Evolutionary conservation across 1,140 invertebrate genomes (phyloP).

Genomic region (Solenopsis fugax): DNA sequence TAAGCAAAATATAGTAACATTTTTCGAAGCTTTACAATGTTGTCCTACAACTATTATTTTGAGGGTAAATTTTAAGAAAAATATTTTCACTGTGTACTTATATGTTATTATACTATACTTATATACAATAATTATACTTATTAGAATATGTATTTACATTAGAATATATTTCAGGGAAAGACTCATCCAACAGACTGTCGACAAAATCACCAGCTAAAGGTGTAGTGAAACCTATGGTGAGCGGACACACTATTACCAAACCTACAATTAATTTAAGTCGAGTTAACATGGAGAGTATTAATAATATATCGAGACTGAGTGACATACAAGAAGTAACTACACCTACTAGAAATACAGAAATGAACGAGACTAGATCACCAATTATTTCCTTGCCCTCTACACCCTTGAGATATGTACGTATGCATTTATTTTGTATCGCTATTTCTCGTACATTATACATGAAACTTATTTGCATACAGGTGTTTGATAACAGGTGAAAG

Average conservation of each 20-base stretch:
- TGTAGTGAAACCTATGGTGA: slow-evolving; percentile 85
- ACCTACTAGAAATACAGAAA: slow-evolving; percentile 62
- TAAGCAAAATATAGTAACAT: too few relatives aligned
- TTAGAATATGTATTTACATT: not conserved
- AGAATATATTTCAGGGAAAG: slow-evolving; percentile 70
- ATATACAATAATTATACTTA: too few relatives aligned
- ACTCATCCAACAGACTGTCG: slow-evolving; percentile 75
- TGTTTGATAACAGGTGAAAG: too few relatives aligned
- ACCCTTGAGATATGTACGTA: slow-evolving; percentile 64
- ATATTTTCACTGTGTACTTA: too few relatives aligned
- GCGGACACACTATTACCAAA: slow-evolving; percentile 85
- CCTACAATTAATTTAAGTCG: slow-evolving; percentile 85
- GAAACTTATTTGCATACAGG: not conserved
- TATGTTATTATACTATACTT: too few relatives aligned
- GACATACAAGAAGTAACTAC: slow-evolving; percentile 80
- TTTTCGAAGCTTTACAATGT: too few relatives aligned
- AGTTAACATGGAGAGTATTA: slow-evolving; percentile 81
- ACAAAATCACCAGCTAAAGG: slow-evolving; percentile 83
- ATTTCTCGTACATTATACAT: not conserved
- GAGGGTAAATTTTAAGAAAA: too few relatives aligned
- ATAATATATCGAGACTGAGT: slow-evolving; percentile 79
- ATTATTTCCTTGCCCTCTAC: slow-evolving; percentile 20
- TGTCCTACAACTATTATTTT: too few relatives aligned
- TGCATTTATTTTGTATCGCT: slow-evolving; percentile 6
- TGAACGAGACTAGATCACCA: slow-evolving; percentile 44